Percentiles rank a stretch among this genome's conserved stretches.
Conservation (phyloP, 2,113 vertebrate genomes). For the Sapayoa aenigma region DNA sequence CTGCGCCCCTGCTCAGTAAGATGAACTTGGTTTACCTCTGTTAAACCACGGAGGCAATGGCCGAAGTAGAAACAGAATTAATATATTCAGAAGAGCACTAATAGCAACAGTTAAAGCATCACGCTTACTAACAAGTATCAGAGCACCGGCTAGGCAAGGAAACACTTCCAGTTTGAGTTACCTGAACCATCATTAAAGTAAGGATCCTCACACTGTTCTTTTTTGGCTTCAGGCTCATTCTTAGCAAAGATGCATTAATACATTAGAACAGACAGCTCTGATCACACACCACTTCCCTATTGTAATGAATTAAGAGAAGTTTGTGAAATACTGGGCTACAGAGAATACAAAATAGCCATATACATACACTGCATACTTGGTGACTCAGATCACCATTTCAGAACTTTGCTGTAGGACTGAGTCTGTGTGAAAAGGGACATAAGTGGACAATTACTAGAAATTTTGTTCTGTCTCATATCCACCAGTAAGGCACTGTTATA, state of each 20-base stretch:
- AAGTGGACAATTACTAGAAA: not conserved
- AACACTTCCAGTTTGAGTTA: not conserved
- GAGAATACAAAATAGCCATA: not conserved
- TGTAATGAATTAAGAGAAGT: not conserved
- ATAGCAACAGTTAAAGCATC: not conserved
- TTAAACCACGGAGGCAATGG: not conserved
- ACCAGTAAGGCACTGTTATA: not conserved
- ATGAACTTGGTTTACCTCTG: not conserved
- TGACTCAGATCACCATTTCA: not conserved
- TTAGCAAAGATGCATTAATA: not conserved
- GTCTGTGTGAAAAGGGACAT: not conserved
- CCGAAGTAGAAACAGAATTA: not conserved
- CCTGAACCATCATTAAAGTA: not conserved
- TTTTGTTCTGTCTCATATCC: not conserved
- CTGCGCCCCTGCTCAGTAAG: not conserved
- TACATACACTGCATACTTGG: not conserved
- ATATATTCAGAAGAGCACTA: not conserved
- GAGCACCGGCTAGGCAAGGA: not conserved
- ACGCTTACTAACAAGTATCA: not conserved
- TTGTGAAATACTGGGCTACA: not conserved
- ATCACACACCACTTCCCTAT: not conserved
- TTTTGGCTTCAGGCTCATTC: not conserved
- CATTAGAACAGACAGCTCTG: not conserved
- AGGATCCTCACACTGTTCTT: not conserved
- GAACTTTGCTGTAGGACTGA: not conserved